Conservation (phyloP, 2,888 invertebrate genomes). For the Himalopsyche kuldschensis region DNA sequence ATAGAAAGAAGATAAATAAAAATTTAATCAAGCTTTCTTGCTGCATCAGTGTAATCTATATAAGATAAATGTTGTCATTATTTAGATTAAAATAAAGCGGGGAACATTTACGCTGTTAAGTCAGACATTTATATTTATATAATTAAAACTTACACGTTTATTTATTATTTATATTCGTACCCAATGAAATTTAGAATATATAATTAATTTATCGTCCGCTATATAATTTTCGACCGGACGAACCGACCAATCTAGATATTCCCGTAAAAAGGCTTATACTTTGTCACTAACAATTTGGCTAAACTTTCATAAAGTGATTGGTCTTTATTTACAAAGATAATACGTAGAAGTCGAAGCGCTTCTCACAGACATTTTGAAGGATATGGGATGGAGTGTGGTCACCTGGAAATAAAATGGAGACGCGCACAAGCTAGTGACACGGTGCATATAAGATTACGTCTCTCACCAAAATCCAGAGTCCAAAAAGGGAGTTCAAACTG, state of each 20-base stretch:
- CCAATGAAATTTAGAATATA: slow-evolving; percentile 8
- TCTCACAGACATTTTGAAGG: slow-evolving; percentile 15
- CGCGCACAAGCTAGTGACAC: not conserved
- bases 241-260: not conserved
- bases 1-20: too few relatives aligned
- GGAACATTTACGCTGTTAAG: not conserved
- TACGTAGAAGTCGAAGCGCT: slow-evolving; percentile 3
- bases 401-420: not conserved
- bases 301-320: slow-evolving; percentile 33
- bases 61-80: not conserved
- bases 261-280: slow-evolving; percentile 10
- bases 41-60: not conserved
- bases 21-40: not conserved
- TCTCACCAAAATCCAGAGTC: not conserved
- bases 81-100: not conserved
- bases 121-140: not conserved
- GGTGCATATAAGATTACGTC: slow-evolving; percentile 4
- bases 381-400: slow-evolving; percentile 13
- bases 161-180: not conserved
- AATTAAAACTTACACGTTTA: not conserved
- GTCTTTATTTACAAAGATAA: slow-evolving; percentile 29
- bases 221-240: not conserved
- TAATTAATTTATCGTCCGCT: not conserved
- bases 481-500: not conserved
- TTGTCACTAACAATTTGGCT: slow-evolving; percentile 37